Evolutionary conservation across 2,113 vertebrate genomes (phyloP), one percentile per base, ranked within the genome.

Genomic region (Promerops cafer): DNA sequence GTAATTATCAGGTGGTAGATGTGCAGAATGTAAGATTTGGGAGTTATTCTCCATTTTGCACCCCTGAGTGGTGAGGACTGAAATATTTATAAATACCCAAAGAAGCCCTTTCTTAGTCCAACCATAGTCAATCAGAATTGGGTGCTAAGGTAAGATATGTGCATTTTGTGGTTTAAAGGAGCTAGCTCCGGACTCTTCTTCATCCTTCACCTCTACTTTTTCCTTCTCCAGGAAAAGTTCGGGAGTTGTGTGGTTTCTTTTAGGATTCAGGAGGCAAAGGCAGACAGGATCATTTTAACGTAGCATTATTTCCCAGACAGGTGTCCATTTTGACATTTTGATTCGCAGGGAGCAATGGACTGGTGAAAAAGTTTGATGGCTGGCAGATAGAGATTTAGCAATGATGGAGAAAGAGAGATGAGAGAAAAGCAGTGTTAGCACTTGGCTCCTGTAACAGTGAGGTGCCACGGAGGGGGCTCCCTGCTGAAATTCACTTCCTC

Each of bases 401-500:
- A 49, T 26, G 92, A 84, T 47, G 57, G 93, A 78, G 88, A 33
- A 75, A 88, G 52, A 74, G 83, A 93, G 88, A 87, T 68, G 90
- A 89, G 83, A 95, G 92, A 77, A 94, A 87, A 83, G 77, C 80
- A 65, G 65, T 60, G 86, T 91, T 96, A 93, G 74, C 80, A 11
- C 86, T 96, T 84, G 72, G 61, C 83, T 93, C 57, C 28, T 53
- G 89, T 87, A 83, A 53, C 80, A 84, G 72, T 18, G 88, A 96
- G 95, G 93, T 95, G 94, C 89, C 88, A 89, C 42, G 0, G 92
- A 84, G 80, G 53, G 83, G 90, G 86, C 93, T 93, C 95, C 89
- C 96, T 61, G 90, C 83, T 96, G 94, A 84, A 92, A 93, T 64
- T 57, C 52, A 26, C 96, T 96, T 96, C 96, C 94, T 92, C 61